A percentile compares a stretch with the other conserved stretches of the same genome.
These are phyloP conservation scores for Agriopis leucophaearia DNA, from an alignment of 2,888 invertebrate genomes.

Conservation along the genomic window DNA sequence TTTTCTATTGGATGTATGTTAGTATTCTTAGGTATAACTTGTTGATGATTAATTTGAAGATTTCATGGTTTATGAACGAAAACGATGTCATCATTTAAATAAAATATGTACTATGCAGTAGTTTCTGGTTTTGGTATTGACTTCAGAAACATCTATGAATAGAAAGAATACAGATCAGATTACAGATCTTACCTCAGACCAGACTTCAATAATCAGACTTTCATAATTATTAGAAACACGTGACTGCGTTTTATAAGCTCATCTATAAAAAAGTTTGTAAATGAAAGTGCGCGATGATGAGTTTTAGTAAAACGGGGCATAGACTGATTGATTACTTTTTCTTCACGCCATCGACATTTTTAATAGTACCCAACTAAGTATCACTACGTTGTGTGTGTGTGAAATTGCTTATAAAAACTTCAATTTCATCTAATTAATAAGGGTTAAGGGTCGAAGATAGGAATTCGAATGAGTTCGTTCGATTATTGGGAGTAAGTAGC, in stretches of 20 bases:
- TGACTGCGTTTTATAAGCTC: background rate
- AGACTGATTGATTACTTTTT: constrained; percentile 14
- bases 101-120: too few relatives aligned
- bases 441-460: constrained; percentile 46
- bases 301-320: constrained; percentile 6
- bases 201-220: too few relatives aligned
- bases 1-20: too few relatives aligned
- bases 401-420: constrained; percentile 8
- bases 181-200: too few relatives aligned
- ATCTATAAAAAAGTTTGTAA: constrained; percentile 11
- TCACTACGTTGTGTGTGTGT: background rate
- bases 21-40: too few relatives aligned
- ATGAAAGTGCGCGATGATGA: constrained; percentile 16
- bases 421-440: constrained; percentile 51
- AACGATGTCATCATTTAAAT: too few relatives aligned
- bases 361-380: background rate
- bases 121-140: too few relatives aligned
- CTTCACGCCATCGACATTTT: constrained; percentile 8
- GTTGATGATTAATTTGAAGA: too few relatives aligned
- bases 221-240: too few relatives aligned
- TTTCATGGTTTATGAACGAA: too few relatives aligned
- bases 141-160: too few relatives aligned
- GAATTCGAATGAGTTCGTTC: constrained; percentile 57
- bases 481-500: constrained; percentile 61
- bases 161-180: too few relatives aligned